These are phyloP conservation scores for Hydrotaea cyrtoneurina DNA, from an alignment of 2,888 invertebrate species.

Conservation along the genomic window DNA sequence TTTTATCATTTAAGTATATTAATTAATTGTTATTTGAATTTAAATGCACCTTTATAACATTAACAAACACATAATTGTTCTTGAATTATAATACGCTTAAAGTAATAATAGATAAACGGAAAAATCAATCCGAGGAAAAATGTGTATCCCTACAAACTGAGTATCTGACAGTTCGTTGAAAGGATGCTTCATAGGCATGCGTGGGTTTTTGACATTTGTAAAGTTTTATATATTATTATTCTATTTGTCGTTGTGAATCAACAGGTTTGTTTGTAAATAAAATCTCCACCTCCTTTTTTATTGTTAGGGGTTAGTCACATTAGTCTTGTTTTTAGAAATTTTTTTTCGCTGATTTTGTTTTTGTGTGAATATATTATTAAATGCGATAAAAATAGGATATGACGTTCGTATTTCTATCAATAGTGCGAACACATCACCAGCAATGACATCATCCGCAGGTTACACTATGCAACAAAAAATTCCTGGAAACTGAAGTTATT, in stretches of 20 bases:
- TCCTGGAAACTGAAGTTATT: too few species aligned
- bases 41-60: conserved; percentile 18
- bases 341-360: too few species aligned
- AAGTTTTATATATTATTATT: conserved; percentile 67
- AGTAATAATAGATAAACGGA: conserved; percentile 18
- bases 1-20: too few species aligned
- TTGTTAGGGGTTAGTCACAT: neutral
- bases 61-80: conserved; percentile 24
- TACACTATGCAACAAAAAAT: too few species aligned
- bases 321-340: neutral
- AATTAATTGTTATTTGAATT: too few species aligned
- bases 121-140: conserved; percentile 40
- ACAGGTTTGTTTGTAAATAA: conserved; percentile 70
- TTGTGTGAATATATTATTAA: conserved; percentile 10
- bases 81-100: conserved; percentile 18
- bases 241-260: conserved; percentile 60
- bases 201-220: conserved; percentile 69
- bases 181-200: conserved; percentile 63
- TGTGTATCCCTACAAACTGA: conserved; percentile 62
- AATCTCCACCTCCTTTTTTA: conserved; percentile 22
- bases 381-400: conserved; percentile 13
- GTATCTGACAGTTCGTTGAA: conserved; percentile 31
- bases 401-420: neutral
- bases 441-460: too few species aligned
- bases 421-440: too few species aligned